Evolutionary conservation across 1,140 invertebrate genomes (phyloP).

Genomic region (Elysia chlorotica): DNA sequence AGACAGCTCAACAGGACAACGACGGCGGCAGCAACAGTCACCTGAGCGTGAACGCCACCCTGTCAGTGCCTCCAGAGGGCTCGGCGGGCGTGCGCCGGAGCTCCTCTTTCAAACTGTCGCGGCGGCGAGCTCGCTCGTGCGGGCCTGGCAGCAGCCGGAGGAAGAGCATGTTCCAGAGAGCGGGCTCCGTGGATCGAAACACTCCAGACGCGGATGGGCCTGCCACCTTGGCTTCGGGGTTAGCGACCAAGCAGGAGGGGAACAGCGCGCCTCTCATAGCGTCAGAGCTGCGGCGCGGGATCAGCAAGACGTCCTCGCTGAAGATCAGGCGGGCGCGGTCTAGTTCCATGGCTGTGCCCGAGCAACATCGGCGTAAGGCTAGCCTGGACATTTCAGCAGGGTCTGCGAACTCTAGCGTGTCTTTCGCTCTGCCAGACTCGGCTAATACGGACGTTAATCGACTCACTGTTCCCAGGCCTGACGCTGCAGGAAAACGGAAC

Average conservation of each 20-base stretch:
- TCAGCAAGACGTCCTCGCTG: neutral
- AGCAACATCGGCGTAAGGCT: neutral
- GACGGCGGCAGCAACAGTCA: neutral
- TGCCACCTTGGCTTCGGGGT: neutral
- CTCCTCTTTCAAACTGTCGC: conserved; percentile 27
- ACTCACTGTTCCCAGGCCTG: no score
- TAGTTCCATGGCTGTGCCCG: neutral
- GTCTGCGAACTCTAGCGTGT: no score
- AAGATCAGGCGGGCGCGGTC: neutral
- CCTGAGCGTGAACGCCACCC: conserved; percentile 8
- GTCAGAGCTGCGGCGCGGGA: neutral
- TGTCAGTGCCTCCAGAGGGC: conserved; percentile 14
- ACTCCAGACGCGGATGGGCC: neutral
- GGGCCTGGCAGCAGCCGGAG: conserved; percentile 17
- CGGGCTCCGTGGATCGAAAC: conserved; percentile 27
- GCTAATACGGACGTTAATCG: no score
- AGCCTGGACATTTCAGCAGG: conserved; percentile 16
- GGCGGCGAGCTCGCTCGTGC: conserved; percentile 24
- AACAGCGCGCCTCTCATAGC: conserved; percentile 14
- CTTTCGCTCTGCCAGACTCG: no score
- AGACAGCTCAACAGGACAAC: conserved; percentile 6
- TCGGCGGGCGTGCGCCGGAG: conserved; percentile 6
- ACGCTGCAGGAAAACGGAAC: neutral
- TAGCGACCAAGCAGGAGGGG: conserved; percentile 12
- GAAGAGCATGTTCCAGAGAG: conserved; percentile 18